Percentiles rank a stretch among this genome's conserved stretches.
phyloP scores from a whole-genome alignment of 1,140 invertebrate genomes.

The Drosophila pallidifrons region DNA sequence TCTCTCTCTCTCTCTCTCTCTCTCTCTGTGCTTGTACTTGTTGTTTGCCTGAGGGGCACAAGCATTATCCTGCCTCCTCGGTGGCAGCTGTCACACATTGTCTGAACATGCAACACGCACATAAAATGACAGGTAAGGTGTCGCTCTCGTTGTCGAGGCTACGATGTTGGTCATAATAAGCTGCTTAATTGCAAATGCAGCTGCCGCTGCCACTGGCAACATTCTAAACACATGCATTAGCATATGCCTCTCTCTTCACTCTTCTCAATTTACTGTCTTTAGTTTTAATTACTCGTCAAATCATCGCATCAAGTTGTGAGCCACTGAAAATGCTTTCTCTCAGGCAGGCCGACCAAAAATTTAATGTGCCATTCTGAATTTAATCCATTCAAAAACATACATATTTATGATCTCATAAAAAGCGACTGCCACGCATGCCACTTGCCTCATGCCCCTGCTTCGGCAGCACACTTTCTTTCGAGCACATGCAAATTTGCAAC shows the following conservation, averaged over 20 bases:
- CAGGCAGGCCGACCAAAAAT: conserved; percentile 30
- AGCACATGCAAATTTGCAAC: conserved; percentile 56
- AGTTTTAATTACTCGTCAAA: conserved; percentile 64
- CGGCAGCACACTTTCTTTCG: conserved; percentile 23
- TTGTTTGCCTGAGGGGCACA: conserved; percentile 10
- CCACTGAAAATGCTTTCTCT: conserved; percentile 50
- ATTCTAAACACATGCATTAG: conserved; percentile 48
- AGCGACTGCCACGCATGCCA: conserved; percentile 11
- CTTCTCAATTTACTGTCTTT: not conserved
- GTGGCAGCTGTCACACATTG: conserved; percentile 7
- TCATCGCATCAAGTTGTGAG: conserved; percentile 18
- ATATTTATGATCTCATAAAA: conserved; percentile 57
- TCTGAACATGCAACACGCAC: not conserved
- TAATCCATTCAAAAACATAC: conserved; percentile 49
- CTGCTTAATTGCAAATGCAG: conserved; percentile 75
- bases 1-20: not conserved
- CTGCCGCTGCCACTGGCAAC: conserved; percentile 36
- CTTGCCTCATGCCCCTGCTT: not conserved
- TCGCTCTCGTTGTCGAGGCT: conserved; percentile 13
- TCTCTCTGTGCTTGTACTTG: not conserved
- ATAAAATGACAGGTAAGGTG: conserved; percentile 25
- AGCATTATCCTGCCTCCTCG: conserved; percentile 6
- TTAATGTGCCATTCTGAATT: conserved; percentile 46
- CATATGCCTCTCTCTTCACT: conserved; percentile 35
- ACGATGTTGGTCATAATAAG: conserved; percentile 58